These are phyloP conservation scores for Epinephelus cyanopodus DNA, from an alignment of 2,113 vertebrate species.

Conservation along the genomic window DNA sequence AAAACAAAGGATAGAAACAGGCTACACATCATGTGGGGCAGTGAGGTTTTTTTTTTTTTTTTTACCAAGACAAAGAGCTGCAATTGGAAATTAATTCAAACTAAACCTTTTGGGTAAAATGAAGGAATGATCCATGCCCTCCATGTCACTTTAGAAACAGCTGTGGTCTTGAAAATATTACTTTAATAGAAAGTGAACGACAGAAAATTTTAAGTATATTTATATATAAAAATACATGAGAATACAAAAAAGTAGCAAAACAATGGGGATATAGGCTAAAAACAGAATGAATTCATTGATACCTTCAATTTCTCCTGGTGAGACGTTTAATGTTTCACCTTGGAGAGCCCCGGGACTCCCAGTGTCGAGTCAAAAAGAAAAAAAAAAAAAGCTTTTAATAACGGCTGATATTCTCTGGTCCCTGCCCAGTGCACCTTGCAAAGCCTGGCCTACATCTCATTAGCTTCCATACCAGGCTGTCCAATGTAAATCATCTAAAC, in stretches of 20 bases:
- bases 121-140: constrained; percentile 75
- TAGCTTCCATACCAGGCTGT: constrained; percentile 56
- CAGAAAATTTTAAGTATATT: constrained; percentile 85
- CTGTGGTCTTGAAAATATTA: constrained; percentile 85
- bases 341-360: constrained; percentile 65
- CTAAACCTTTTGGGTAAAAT: constrained; percentile 56
- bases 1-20: constrained; percentile 55
- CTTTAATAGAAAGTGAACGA: constrained; percentile 87
- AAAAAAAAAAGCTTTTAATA: constrained; percentile 52
- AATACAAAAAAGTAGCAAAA: constrained; percentile 88
- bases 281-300: constrained; percentile 82
- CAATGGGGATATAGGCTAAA: constrained; percentile 83
- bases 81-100: constrained; percentile 62
- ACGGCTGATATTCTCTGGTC: constrained; percentile 78
- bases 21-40: constrained; percentile 72
- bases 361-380: constrained; percentile 67
- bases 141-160: constrained; percentile 80
- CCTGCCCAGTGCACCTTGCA: constrained; percentile 73
- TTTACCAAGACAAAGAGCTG: constrained; percentile 66
- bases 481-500: constrained; percentile 60
- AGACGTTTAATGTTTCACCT: constrained; percentile 69
- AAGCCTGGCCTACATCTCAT: constrained; percentile 53
- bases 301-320: constrained; percentile 80
- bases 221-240: constrained; percentile 89
- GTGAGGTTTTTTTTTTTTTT: constrained; percentile 50